Percentiles rank a stretch among this genome's conserved stretches.
phyloP scores from a whole-genome alignment of 2,888 invertebrate genomes.

The Eurytoma californica region DNA sequence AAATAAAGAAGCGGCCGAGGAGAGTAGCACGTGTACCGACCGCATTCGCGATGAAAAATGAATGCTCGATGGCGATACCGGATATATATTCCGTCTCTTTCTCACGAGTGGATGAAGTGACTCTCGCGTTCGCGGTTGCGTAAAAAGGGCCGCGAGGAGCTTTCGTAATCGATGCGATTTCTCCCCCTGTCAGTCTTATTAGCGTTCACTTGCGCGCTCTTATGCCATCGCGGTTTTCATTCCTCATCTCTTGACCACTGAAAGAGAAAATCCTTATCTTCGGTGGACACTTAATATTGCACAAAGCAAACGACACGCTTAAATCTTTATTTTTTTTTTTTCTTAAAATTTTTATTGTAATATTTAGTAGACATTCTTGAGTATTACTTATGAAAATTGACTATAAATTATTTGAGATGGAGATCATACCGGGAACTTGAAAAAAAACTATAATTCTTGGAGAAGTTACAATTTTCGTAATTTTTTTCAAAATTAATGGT shows the following conservation, averaged over 20 bases:
- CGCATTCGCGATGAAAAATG: slow-evolving; percentile 31
- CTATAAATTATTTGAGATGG: too few relatives aligned
- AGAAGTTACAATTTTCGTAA: too few relatives aligned
- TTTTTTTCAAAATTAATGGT: too few relatives aligned
- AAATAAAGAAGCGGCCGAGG: not conserved
- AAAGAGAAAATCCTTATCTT: not conserved
- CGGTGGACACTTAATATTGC: too few relatives aligned
- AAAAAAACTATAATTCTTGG: too few relatives aligned
- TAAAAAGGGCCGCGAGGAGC: slow-evolving; percentile 28
- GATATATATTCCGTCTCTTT: slow-evolving; percentile 25
- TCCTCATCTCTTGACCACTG: not conserved
- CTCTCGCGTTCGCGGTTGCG: slow-evolving; percentile 24
- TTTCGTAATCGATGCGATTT: slow-evolving; percentile 40
- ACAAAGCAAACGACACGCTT: too few relatives aligned
- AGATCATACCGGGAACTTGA: too few relatives aligned
- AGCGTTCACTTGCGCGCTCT: not conserved
- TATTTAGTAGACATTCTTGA: too few relatives aligned
- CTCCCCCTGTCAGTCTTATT: not conserved
- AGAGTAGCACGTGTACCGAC: slow-evolving; percentile 1
- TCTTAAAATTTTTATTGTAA: too few relatives aligned
- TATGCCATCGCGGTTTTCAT: slow-evolving; percentile 6
- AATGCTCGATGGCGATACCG: slow-evolving; percentile 30
- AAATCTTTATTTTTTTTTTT: too few relatives aligned
- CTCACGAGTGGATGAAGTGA: slow-evolving; percentile 3
- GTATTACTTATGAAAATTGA: too few relatives aligned